Evolutionary conservation across 2,888 invertebrate genomes (phyloP), one percentile per base, ranked within the genome.

Genomic region (Sarcophaga subvicina): DNA sequence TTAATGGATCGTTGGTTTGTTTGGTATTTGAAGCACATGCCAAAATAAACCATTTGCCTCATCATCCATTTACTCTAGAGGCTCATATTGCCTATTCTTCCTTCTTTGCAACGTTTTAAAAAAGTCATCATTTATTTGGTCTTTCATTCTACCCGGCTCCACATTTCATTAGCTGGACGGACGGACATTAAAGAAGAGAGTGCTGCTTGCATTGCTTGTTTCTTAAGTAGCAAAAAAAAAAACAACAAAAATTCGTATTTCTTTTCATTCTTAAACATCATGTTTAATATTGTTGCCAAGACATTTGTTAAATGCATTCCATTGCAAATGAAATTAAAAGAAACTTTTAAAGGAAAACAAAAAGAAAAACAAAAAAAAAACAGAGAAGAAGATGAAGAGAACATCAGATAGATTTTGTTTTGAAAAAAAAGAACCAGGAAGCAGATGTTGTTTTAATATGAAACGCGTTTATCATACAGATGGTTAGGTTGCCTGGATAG

Each of bases 361-460:
- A 66, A 37, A 37, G 37, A 78, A n/a, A n/a, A n/a, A n/a, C n/a
- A n/a, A n/a, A n/a, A n/a, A 72, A 70, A 83, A 63, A 79, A 77
- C 54, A 37, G 0, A 76, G 17, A 45, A 76, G 17, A 45, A 82
- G 76, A 47, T 70, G 47, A 63, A 76, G 47, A 37, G 47, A 64
- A 71, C n/a, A 76, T 69, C 20, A 27, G 3, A 45, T n/a, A 6
- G 20, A 20, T 22, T 54, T 37, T 47, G 3, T 76, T 70, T 20
- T 69, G 47, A 70, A 47, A 60, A 64, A 59, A 62, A 87, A 22
- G 1, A 22, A 87, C 87, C 87, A 87, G 87, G 87, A 87, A 87
- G 87, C 87, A 87, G 87, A 87, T 87, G 87, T 84, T 87, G 75
- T 62, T 62, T 75, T 86, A 64, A 78, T 78, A 81, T 81, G 75